A percentile compares a stretch with the other conserved stretches of the same genome.
Evolutionary conservation across 1,140 invertebrate species (phyloP).

Genomic region (Heterodera carotae): DNA sequence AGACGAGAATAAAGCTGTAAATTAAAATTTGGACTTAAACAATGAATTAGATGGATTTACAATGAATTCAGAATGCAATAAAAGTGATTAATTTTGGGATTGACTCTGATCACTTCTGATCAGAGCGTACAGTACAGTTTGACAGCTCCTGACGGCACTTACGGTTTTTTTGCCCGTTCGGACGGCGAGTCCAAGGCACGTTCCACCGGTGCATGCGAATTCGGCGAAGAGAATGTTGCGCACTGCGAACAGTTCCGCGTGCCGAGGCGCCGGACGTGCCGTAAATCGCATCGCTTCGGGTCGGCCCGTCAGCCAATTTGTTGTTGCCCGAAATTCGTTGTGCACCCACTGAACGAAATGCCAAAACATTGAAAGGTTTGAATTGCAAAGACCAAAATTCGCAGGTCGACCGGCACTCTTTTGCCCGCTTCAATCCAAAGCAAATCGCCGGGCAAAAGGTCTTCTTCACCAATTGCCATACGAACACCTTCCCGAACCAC

Average conservation of each 20-base stretch:
- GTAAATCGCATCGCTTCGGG: neutral
- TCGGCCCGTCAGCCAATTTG: neutral
- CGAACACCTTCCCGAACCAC: conserved; percentile 9
- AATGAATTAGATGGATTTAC: too few species aligned
- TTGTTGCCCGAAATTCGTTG: neutral
- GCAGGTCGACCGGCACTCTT: conserved; percentile 14
- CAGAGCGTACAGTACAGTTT: neutral
- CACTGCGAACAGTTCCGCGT: conserved; percentile 40
- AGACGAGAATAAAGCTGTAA: conserved; percentile 9
- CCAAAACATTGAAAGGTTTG: neutral
- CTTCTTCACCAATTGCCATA: neutral
- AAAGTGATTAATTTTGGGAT: too few species aligned
- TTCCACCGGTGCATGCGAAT: conserved; percentile 36
- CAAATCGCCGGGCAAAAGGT: conserved; percentile 20
- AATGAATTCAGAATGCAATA: too few species aligned
- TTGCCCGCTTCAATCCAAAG: conserved; percentile 14
- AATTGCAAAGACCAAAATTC: conserved; percentile 18
- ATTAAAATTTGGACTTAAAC: too few species aligned
- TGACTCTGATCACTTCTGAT: too few species aligned
- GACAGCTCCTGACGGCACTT: too few species aligned
- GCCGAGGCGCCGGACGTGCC: conserved; percentile 26
- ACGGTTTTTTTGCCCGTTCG: conserved; percentile 52
- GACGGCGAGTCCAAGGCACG: conserved; percentile 48
- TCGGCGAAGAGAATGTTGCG: conserved; percentile 51
- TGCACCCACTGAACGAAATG: conserved; percentile 21